Conservation (phyloP, 2,113 vertebrate genomes). For the Tragulus kanchil region DNA sequence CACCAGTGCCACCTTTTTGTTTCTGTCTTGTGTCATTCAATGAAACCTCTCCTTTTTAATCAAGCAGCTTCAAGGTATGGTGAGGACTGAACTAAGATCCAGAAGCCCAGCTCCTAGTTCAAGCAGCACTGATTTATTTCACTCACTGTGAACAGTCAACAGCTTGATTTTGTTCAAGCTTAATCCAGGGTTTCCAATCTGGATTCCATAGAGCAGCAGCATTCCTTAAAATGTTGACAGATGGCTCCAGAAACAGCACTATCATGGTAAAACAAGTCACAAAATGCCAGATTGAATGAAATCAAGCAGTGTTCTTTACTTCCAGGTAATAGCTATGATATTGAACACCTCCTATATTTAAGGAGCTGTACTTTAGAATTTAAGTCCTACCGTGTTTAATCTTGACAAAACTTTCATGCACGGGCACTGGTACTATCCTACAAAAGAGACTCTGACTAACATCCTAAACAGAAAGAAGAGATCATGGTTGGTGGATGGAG, state of each 20-base stretch:
- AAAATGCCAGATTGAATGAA: not conserved
- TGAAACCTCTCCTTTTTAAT: not conserved
- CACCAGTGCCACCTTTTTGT: not conserved
- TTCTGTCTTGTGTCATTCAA: not conserved
- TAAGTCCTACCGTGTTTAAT: not conserved
- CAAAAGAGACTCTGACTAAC: not conserved
- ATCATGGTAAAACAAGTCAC: not conserved
- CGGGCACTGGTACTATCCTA: not conserved
- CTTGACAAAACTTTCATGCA: not conserved
- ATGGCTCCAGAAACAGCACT: not conserved
- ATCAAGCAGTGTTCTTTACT: not conserved
- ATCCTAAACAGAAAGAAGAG: not conserved
- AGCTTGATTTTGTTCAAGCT: not conserved
- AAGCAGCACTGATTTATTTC: not conserved
- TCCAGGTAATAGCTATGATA: not conserved
- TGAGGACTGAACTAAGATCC: not conserved
- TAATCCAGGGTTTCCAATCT: not conserved
- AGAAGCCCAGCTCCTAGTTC: not conserved
- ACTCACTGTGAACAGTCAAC: not conserved
- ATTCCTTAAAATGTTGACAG: not conserved
- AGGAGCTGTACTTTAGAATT: conserved; percentile 2
- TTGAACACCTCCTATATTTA: not conserved
- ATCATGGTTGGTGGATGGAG: not conserved
- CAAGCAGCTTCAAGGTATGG: not conserved
- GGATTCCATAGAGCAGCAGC: not conserved